A percentile compares a stretch with the other conserved stretches of the same genome.
These are phyloP conservation scores for Drosophila pandora DNA, from an alignment of 1,140 invertebrate genomes.

Conservation along the genomic window DNA sequence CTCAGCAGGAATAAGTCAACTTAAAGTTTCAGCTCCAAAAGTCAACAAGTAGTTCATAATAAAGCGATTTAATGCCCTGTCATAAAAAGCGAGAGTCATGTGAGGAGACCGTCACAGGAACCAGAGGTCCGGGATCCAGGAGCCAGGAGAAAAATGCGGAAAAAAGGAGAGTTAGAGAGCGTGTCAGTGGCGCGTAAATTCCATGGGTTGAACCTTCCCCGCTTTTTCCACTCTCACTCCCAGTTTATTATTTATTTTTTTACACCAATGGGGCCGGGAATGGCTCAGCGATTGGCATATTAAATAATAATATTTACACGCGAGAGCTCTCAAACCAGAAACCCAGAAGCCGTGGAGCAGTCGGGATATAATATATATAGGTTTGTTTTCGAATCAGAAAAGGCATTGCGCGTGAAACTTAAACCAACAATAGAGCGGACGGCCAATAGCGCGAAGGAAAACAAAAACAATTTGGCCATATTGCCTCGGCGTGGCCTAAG, in stretches of 20 bases:
- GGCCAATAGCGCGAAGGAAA: constrained; percentile 28
- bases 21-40: constrained; percentile 66
- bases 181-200: constrained; percentile 45
- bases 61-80: constrained; percentile 64
- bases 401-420: constrained; percentile 57
- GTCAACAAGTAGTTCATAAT: constrained; percentile 79
- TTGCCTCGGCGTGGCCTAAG: constrained; percentile 46
- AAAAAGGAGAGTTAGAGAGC: constrained; percentile 7
- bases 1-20: constrained; percentile 38
- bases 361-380: constrained; percentile 35
- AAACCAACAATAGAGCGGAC: constrained; percentile 22
- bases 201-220: constrained; percentile 16
- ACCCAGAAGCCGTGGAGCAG: background rate
- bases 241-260: background rate
- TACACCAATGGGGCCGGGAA: constrained; percentile 5
- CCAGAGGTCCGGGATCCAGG: background rate
- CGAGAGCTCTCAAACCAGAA: constrained; percentile 51
- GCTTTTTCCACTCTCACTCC: background rate
- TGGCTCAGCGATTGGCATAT: constrained; percentile 63
- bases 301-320: constrained; percentile 79
- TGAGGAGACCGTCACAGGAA: constrained; percentile 7
- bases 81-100: constrained; percentile 56
- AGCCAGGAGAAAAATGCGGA: constrained; percentile 7
- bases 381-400: constrained; percentile 53
- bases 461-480: constrained; percentile 46